These are phyloP conservation scores for Cryptocheilus praepositus DNA, from an alignment of 2,888 invertebrate genomes.

Conservation along the genomic window DNA sequence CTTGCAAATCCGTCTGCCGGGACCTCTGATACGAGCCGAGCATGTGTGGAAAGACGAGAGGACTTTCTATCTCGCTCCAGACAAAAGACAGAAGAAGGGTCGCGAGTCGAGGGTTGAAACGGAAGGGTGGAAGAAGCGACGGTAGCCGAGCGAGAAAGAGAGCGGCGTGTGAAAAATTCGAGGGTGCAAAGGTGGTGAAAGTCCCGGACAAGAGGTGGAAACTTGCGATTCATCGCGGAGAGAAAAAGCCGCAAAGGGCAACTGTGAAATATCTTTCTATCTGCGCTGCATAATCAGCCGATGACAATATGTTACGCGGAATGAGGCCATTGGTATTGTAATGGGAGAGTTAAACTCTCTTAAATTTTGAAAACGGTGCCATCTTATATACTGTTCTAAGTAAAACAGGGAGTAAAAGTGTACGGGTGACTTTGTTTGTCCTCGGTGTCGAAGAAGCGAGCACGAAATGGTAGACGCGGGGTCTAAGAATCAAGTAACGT, in stretches of 20 bases:
- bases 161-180: conserved; percentile 62
- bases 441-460: too few relatives aligned
- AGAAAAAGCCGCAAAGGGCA: too few relatives aligned
- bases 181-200: conserved; percentile 54
- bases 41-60: conserved; percentile 62
- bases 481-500: conserved; percentile 10
- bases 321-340: conserved; percentile 9
- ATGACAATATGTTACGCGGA: too few relatives aligned
- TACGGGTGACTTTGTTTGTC: too few relatives aligned
- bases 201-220: conserved; percentile 40
- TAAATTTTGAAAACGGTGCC: too few relatives aligned
- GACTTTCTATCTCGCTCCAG: conserved; percentile 42
- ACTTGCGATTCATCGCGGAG: conserved; percentile 40
- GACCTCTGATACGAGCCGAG: conserved; percentile 52
- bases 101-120: conserved; percentile 10
- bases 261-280: conserved; percentile 35
- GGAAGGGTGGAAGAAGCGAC: conserved; percentile 21
- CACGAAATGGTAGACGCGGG: not conserved
- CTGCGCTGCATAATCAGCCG: conserved; percentile 16
- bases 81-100: conserved; percentile 31
- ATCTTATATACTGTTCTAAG: too few relatives aligned
- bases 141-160: conserved; percentile 1
- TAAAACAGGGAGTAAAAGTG: too few relatives aligned
- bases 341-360: not conserved
- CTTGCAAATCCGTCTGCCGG: conserved; percentile 67